Conservation (phyloP, 2,797 vertebrate species). For the Propithecus deckenii region DNA sequence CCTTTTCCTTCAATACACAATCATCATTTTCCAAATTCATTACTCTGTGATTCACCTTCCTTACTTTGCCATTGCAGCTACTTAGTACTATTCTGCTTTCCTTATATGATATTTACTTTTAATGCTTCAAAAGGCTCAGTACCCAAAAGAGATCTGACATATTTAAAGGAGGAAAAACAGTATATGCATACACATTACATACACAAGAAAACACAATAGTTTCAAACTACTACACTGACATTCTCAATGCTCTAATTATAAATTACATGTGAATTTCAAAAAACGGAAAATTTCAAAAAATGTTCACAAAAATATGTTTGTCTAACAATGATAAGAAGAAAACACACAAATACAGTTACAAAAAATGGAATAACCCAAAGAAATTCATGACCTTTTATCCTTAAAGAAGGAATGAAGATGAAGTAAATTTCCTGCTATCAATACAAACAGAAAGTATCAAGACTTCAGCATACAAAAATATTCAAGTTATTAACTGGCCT, state of each 20-base stretch:
- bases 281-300: neutral
- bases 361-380: neutral
- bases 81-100: conserved; percentile 42
- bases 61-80: conserved; percentile 33
- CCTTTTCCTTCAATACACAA: neutral
- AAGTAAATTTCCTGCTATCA: neutral
- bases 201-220: conserved; percentile 8
- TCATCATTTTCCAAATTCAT: conserved; percentile 35
- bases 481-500: neutral
- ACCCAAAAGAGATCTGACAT: conserved; percentile 9
- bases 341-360: neutral
- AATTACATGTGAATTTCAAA: conserved; percentile 27
- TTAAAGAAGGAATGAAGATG: neutral
- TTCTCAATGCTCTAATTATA: conserved; percentile 41
- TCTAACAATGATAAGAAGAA: neutral
- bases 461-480: conserved; percentile 13
- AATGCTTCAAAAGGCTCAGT: conserved; percentile 39
- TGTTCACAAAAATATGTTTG: neutral
- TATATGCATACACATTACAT: neutral
- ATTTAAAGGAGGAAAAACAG: neutral
- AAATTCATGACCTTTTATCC: neutral
- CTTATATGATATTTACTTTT: conserved; percentile 54
- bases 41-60: conserved; percentile 21
- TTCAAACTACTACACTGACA: conserved; percentile 25
- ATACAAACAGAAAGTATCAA: neutral